Conservation (phyloP, 2,113 vertebrate species). For the Nothoprocta pentlandii region DNA sequence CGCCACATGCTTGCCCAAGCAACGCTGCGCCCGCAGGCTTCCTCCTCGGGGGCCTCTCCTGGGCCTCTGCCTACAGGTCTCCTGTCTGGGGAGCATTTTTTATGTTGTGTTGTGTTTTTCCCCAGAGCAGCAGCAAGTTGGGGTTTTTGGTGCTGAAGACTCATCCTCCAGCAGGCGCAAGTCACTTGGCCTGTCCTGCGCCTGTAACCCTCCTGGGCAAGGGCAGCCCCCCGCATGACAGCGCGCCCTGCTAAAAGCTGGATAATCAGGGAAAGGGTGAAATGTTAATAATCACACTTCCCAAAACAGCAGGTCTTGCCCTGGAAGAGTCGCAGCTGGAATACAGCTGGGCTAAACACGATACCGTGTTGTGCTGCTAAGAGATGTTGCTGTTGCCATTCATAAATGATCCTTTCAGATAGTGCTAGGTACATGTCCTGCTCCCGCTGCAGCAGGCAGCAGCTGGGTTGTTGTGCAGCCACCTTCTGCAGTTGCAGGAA, state of each 20-base stretch:
- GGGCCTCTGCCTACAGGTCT: accelerated
- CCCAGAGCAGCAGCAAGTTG: not conserved
- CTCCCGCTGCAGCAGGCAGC: not conserved
- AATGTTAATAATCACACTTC: not conserved
- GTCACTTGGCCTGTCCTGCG: not conserved
- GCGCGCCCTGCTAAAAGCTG: not conserved
- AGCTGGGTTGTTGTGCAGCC: not conserved
- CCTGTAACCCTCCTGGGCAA: accelerated
- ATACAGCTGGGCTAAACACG: not conserved
- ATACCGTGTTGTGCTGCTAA: accelerated
- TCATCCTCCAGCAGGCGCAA: not conserved
- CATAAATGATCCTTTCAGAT: not conserved
- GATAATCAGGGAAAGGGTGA: accelerated
- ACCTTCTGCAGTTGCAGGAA: not conserved
- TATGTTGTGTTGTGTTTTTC: too few relatives aligned
- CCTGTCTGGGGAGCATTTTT: not conserved
- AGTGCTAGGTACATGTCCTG: not conserved
- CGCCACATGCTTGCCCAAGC: not conserved
- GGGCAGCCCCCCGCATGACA: accelerated
- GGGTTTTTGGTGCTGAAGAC: not conserved
- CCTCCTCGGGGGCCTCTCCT: not conserved
- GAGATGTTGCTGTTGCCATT: not conserved
- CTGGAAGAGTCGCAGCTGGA: not conserved
- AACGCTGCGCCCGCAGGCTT: not conserved
- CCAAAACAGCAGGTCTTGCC: not conserved